Percentiles rank a stretch among this genome's conserved stretches.
Conservation (phyloP, 1,140 invertebrate genomes). For the Drosophila carrolli region DNA sequence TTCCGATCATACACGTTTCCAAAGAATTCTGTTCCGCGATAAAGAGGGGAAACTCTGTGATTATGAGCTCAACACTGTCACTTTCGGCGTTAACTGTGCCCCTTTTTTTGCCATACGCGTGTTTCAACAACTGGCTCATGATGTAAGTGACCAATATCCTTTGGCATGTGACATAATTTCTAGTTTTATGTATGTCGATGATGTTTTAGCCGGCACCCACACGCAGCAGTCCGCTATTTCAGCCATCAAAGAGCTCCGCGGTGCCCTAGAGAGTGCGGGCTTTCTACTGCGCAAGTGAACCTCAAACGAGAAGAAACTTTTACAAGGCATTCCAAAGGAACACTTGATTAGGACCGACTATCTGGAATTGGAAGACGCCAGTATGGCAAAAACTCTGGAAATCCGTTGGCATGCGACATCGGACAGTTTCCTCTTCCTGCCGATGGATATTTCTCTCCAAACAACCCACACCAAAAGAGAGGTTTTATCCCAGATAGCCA, state of each 20-base stretch:
- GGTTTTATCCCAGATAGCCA: not conserved
- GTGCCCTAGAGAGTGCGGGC: not conserved
- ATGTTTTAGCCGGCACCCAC: not conserved
- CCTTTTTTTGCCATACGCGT: not conserved
- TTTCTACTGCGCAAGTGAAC: not conserved
- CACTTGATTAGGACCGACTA: not conserved
- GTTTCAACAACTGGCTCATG: not conserved
- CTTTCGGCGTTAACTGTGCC: not conserved
- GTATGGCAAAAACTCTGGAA: not conserved
- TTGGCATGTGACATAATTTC: not conserved
- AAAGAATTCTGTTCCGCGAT: not conserved
- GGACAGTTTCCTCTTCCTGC: not conserved
- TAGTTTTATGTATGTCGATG: not conserved
- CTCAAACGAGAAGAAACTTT: not conserved
- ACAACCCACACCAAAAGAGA: not conserved
- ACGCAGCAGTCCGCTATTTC: not conserved
- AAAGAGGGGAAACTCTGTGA: not conserved
- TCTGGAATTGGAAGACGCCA: not conserved
- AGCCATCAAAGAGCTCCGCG: not conserved
- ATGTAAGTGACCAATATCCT: conserved; percentile 1
- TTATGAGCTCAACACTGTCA: not conserved
- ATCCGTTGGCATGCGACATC: conserved; percentile 12
- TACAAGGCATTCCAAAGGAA: conserved; percentile 1
- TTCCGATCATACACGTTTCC: not conserved
- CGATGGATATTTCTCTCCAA: not conserved